A percentile compares a stretch with the other conserved stretches of the same genome.
These are phyloP conservation scores for Ips typographus DNA, from an alignment of 1,140 invertebrate genomes.

Conservation along the genomic window DNA sequence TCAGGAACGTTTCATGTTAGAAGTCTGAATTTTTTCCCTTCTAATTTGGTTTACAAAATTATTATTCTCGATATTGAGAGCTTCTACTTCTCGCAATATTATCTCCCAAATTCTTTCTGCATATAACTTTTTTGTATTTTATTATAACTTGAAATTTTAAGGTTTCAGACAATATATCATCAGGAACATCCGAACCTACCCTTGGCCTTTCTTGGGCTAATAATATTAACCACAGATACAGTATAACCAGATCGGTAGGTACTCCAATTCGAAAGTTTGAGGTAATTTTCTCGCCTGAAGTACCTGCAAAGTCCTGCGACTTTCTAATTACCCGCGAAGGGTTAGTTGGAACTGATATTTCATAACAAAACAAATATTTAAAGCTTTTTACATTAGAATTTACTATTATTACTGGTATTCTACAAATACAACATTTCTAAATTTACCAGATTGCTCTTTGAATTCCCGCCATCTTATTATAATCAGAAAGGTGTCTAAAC, in stretches of 20 bases:
- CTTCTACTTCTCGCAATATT: no score
- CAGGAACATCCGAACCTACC: constrained; percentile 54
- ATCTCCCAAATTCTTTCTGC: no score
- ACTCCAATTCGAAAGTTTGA: constrained; percentile 45
- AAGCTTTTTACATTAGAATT: not conserved
- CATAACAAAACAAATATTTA: not conserved
- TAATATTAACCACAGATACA: constrained; percentile 64
- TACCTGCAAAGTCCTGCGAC: constrained; percentile 37
- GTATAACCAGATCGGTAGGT: constrained; percentile 54
- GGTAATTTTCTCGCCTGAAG: constrained; percentile 54
- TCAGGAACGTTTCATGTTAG: no score
- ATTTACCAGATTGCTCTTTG: constrained; percentile 84
- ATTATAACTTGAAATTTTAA: constrained; percentile 41
- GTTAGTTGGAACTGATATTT: not conserved
- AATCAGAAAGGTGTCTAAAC: constrained; percentile 85
- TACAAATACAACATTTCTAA: constrained; percentile 1
- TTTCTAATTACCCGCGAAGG: constrained; percentile 15
- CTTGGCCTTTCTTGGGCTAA: constrained; percentile 71
- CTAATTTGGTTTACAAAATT: no score
- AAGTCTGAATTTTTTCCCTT: constrained; percentile 13
- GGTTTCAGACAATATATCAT: constrained; percentile 46
- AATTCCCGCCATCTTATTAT: constrained; percentile 85
- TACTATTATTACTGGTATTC: not conserved
- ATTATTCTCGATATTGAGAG: no score
- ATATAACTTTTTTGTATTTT: not conserved